Evolutionary conservation across 2,113 vertebrate genomes (phyloP).

Genomic region (Pagrus major): DNA sequence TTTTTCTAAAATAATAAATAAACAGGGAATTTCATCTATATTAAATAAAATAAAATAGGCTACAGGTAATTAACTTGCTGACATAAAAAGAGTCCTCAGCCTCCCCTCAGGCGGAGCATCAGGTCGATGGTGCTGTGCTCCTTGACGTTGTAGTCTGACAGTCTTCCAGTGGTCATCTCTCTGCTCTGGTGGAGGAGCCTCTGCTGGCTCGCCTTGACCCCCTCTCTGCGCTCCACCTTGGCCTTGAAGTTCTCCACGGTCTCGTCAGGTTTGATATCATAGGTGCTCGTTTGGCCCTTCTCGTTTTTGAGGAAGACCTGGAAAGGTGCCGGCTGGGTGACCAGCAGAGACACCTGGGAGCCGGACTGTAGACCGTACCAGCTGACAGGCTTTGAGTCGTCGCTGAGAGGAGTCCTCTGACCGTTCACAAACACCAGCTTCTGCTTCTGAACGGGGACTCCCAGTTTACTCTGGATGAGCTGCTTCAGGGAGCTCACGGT

Average conservation of each 20-base stretch:
- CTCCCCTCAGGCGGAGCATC: constrained; percentile 70
- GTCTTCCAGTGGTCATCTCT: constrained; percentile 48
- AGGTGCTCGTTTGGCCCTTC: constrained; percentile 45
- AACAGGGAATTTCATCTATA: too few relatives aligned
- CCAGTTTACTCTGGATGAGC: constrained; percentile 3
- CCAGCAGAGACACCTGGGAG: constrained; percentile 69
- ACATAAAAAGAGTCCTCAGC: constrained; percentile 54
- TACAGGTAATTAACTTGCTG: too few relatives aligned
- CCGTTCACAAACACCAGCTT: constrained; percentile 63
- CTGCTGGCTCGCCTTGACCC: constrained; percentile 67
- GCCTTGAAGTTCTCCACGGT: constrained; percentile 64
- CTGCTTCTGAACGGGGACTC: background rate
- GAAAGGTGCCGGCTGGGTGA: constrained; percentile 50
- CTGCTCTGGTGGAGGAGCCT: constrained; percentile 63
- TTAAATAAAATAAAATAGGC: too few relatives aligned
- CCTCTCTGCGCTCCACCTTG: constrained; percentile 55
- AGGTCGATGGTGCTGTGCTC: constrained; percentile 70
- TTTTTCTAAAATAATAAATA: too few relatives aligned
- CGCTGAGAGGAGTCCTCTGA: background rate
- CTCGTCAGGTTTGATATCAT: constrained; percentile 52
- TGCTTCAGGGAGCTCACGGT: constrained; percentile 62
- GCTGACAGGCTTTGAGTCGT: constrained; percentile 31
- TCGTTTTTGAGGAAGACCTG: constrained; percentile 76
- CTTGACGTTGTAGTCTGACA: constrained; percentile 71
- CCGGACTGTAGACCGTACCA: constrained; percentile 60